Base-by-base conservation (phyloP, 2,113 vertebrate genomes). In the Galemys pyrenaicus region DNA sequence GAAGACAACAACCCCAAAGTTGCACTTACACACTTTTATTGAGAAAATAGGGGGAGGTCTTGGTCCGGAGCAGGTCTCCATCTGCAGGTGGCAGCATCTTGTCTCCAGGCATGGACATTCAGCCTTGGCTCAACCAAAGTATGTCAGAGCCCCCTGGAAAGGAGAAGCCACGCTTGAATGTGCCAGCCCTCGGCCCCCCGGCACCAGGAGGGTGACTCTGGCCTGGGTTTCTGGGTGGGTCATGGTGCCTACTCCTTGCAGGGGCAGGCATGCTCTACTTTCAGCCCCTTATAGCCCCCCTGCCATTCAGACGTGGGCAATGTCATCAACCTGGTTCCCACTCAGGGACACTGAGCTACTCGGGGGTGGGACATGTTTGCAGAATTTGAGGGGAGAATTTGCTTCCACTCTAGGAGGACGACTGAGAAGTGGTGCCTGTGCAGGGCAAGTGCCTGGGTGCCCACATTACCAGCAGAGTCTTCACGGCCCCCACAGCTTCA, bases 21-120 rank as follows among this genome's bases (percentile, higher is more conserved):
- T 95, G 56, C 75, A 79, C 12, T 74, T 41, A 54, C 17, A 70
- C 37, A n/a, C 9, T 8, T 97, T 96, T 96, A 96, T 94, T 96
- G 39, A 67, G 87, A 46, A 39, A 56, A 26, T 15, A 1, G 56
- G 41, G 58, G 24, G 2, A 46, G n/a, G 37, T 26, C 0, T 0
- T 3, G 5, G 51, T 4, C 26, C 19, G 1, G 11, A 65, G 41
- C 13, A 28, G 20, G 12, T n/a, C 30, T 67, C 68, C 37, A 26
- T 20, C 37, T 20, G 9, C 3, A 24, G 28, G 26, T 12, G 75
- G 32, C 32, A 46, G 62, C 78, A 16, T 58, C 92, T 88, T 17
- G 13, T 74, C 37, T 19, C 17, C 12, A 49, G 86, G 44, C 79
- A 60, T 30, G 28, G 19, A 32, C 16, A 20, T 39, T 51, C 64